Evolutionary conservation across 2,888 invertebrate species (phyloP).

Genomic region (Dioctria linearis): DNA sequence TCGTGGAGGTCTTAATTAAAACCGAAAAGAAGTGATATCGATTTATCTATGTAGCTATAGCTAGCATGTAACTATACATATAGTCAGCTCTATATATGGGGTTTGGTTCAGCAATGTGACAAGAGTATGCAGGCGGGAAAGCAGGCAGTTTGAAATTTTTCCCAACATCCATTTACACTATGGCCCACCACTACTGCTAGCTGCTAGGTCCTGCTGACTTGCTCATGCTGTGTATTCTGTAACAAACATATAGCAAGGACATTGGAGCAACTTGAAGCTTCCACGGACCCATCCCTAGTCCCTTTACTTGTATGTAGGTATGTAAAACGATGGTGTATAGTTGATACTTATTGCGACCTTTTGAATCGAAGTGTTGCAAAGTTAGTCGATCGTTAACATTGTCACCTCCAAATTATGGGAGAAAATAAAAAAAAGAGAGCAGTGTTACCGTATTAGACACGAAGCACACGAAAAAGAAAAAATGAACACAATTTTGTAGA

Average conservation of each 20-base stretch:
- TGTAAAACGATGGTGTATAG: slow-evolving; percentile 26
- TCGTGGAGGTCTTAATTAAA: slow-evolving; percentile 51
- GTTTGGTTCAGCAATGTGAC: slow-evolving; percentile 6
- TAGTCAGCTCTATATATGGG: not conserved
- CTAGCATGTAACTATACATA: no score
- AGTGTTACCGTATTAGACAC: slow-evolving; percentile 35
- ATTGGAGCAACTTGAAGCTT: not conserved
- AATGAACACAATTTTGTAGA: not conserved
- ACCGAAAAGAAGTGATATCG: slow-evolving; percentile 53
- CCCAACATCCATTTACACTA: not conserved
- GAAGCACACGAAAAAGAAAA: not conserved
- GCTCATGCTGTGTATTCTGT: not conserved
- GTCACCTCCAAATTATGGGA: slow-evolving; percentile 44
- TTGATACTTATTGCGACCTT: slow-evolving; percentile 44
- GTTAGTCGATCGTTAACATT: slow-evolving; percentile 50
- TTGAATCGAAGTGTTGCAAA: slow-evolving; percentile 45
- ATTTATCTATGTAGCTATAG: slow-evolving; percentile 38
- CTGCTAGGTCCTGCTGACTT: not conserved
- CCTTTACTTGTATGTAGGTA: slow-evolving; percentile 15
- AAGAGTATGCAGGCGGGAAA: slow-evolving; percentile 13
- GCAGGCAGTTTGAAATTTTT: slow-evolving; percentile 1
- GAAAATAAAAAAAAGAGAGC: slow-evolving; percentile 13
- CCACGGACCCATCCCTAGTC: not conserved
- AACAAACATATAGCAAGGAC: not conserved
- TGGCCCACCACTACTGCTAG: not conserved